Evolutionary conservation across 2,113 vertebrate species (phyloP).

Genomic region (Cryptotis parvus): DNA sequence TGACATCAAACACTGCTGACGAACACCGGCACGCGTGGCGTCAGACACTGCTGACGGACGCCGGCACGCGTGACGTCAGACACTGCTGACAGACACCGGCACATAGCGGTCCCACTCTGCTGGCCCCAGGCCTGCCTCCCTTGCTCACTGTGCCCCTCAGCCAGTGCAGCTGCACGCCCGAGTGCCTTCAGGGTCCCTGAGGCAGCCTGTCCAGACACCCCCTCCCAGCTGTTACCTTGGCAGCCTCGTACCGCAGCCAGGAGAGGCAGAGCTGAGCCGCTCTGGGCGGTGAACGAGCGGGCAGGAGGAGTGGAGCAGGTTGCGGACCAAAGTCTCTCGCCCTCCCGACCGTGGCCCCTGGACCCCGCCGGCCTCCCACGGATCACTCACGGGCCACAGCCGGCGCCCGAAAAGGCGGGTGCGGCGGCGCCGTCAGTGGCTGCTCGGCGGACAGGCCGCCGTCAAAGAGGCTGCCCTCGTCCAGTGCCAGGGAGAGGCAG

Average conservation of each 20-base stretch:
- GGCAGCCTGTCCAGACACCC: neutral
- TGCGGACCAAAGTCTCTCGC: conserved; percentile 93
- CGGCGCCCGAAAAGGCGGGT: conserved; percentile 87
- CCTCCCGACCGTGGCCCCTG: conserved; percentile 90
- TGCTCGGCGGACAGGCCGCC: conserved; percentile 79
- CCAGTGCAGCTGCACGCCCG: neutral
- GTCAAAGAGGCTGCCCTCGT: conserved; percentile 90
- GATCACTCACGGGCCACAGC: conserved; percentile 90
- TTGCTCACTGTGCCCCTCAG: accelerated
- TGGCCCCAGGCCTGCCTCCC: no score
- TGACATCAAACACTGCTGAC: no score
- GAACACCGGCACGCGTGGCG: no score
- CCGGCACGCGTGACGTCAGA: no score
- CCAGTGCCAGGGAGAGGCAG: conserved; percentile 90
- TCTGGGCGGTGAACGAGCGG: conserved; percentile 88
- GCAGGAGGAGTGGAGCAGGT: conserved; percentile 88
- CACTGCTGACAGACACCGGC: no score
- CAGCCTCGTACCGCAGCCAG: conserved; percentile 95
- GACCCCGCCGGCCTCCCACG: conserved; percentile 81
- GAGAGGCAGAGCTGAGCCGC: conserved; percentile 87
- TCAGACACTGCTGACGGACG: no score
- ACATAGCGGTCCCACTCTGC: no score
- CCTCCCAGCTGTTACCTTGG: conserved; percentile 89
- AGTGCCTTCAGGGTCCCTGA: neutral
- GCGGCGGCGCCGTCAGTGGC: conserved; percentile 86